phyloP scores from a whole-genome alignment of 1,140 invertebrate species.

The Bombus picipes region DNA sequence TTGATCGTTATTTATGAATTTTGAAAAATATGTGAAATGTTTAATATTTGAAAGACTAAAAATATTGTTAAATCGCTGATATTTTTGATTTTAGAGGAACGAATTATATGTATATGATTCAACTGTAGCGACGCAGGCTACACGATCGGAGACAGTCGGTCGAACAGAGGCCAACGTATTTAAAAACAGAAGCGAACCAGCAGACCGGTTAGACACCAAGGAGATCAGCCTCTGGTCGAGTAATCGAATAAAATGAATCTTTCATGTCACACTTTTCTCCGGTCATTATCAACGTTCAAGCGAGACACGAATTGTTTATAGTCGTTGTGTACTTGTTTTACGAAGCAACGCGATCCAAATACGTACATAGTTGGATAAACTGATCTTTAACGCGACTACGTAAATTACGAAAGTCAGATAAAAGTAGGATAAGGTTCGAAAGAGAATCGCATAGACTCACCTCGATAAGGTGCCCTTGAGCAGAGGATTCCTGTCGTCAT shows the following conservation, averaged over 20 bases:
- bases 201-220: slow-evolving; percentile 54
- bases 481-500: slow-evolving; percentile 83
- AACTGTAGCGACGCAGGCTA: neutral
- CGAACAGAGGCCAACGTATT: slow-evolving; percentile 23
- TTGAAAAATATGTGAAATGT: neutral
- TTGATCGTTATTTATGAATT: neutral
- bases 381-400: neutral
- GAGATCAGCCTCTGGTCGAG: slow-evolving; percentile 38
- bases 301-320: neutral
- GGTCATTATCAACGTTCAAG: slow-evolving; percentile 11
- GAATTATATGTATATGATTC: slow-evolving; percentile 18
- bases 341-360: slow-evolving; percentile 6
- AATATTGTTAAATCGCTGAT: neutral
- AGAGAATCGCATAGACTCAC: slow-evolving; percentile 70
- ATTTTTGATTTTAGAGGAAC: neutral
- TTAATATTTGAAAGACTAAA: no score
- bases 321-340: no score
- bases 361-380: neutral
- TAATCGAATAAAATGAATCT: slow-evolving; percentile 49
- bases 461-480: slow-evolving; percentile 83
- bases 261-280: slow-evolving; percentile 31
- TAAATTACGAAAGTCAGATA: neutral
- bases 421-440: slow-evolving; percentile 14
- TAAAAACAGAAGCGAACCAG: slow-evolving; percentile 44
- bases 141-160: neutral